phyloP scores from a whole-genome alignment of 35 echinoderm and acorn worm species.

The Lytechinus pictus region DNA sequence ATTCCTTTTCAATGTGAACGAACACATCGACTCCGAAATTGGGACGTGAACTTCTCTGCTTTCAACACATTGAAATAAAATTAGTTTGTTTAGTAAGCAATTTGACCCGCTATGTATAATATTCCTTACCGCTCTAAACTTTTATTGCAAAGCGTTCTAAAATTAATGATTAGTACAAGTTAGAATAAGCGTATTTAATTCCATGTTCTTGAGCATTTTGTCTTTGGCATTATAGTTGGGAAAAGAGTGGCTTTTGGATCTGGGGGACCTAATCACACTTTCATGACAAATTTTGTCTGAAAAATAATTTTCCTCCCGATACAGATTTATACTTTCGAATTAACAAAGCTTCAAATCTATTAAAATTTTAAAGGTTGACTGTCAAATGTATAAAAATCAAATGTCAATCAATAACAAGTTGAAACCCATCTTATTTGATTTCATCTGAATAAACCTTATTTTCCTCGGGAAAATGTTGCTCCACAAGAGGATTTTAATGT shows the following conservation, averaged over 20 bases:
- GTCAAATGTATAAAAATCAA: too few relatives aligned
- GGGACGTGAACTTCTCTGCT: background rate
- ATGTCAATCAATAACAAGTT: too few relatives aligned
- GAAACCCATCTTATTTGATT: too few relatives aligned
- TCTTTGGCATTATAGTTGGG: background rate
- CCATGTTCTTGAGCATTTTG: background rate
- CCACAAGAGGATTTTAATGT: too few relatives aligned
- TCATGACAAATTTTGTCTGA: too few relatives aligned
- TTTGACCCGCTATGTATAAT: background rate
- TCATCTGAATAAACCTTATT: too few relatives aligned
- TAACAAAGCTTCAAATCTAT: too few relatives aligned
- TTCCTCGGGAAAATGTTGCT: too few relatives aligned
- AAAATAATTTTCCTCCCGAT: too few relatives aligned
- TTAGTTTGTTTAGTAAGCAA: constrained; percentile 38
- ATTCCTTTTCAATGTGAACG: background rate
- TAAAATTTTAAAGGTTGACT: too few relatives aligned
- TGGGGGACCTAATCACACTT: background rate
- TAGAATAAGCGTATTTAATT: background rate
- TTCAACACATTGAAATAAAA: background rate
- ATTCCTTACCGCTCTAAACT: background rate
- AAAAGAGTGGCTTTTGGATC: background rate
- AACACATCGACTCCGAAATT: background rate
- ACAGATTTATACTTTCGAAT: too few relatives aligned
- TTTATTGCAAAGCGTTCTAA: background rate
- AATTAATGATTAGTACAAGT: background rate